Evolutionary conservation across 2,113 vertebrate genomes (phyloP), one percentile per base, ranked within the genome.

Genomic region (Pelodiscus sinensis): DNA sequence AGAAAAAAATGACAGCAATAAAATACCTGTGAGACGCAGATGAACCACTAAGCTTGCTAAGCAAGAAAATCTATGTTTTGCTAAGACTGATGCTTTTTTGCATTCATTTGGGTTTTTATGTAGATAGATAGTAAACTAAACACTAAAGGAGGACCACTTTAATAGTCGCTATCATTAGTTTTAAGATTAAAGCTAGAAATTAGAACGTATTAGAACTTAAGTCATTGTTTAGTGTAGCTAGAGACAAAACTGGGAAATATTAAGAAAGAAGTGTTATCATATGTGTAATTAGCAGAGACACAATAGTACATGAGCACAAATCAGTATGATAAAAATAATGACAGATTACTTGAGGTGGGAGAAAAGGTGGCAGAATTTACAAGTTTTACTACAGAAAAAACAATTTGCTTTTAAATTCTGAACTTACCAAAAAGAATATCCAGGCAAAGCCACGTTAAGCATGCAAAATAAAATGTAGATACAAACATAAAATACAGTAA

Each of bases 381-480:
- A 94, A 94, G 88, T 96, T 96, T 96, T 52, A 98, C 98, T 97
- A 98, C 96, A 93, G 95, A 96, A 96, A 71, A 97, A 98, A 97
- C 97, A 98, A 96, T 97, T 95, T 95, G 97, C 98, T 97, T 97
- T 97, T 95, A 98, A 98, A 98, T 97, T 98, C 96, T 97, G 96
- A 99, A 99, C 99, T 99, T 99, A 99, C 99, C 99, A 99, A 99
- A 98, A 99, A 99, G 99, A 99, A 99, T 98, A 99, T 99, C 99
- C 99, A 99, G 99, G 99, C 98, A 99, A 99, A 99, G 99, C 99
- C 99, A 99, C 98, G 99, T 99, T 99, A 99, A 98, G 98, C 99
- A 99, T 99, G 99, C 99, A 99, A 98, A 99, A 98, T 98, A 98
- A 98, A 98, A 98, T 97, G 97, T 98, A 98, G 98, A 98, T 98